Evolutionary conservation across 1,140 invertebrate genomes (phyloP), one percentile per base, ranked within the genome.

Genomic region (Ctenoplectra terminalis): DNA sequence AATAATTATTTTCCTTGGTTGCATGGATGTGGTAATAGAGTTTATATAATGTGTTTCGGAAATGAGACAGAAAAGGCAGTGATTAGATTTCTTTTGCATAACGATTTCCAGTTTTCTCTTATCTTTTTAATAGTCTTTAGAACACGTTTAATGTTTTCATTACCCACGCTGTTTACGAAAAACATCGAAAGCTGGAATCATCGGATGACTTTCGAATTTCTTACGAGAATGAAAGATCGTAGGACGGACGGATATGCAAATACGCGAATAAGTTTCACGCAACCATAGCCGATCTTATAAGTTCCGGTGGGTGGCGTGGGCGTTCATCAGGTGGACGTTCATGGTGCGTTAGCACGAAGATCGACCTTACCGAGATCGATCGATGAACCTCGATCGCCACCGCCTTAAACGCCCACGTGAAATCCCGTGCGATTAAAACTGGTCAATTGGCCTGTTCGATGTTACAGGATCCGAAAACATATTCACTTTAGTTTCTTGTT

Each of bases 301-400:
- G 78, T 43, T 69, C 52, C 66, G 46, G 73, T 76, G 71, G 61
- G 79, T 50, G 71, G 79, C 85, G 86, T 87, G 76, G 86, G 82
- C 69, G 72, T 67, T 83, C 78, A 78, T 85, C 87, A 88, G 87
- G 78, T 85, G 79, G 76, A 88, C 87, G 87, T 74, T 82, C 75
- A 76, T 54, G 77, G 77, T 48, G 72, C 66, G 73, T 73, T 67
- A 58, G 46, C 52, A 73, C 71, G 58, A 79, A 37, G 84, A 83
- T 79, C 84, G 61, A 80, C 84, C 84, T 86, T 72, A 67, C 54
- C 34, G 52, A 72, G 81, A 84, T 81, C 81, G 85, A 87, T 74
- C 86, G 86, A 87, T 87, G 85, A 87, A 87, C 85, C 46, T 69
- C 61, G 82, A 81, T 87, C 73, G 13, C 31, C 67, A 75, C 83